These are phyloP conservation scores for Pseudanteris insignis DNA, from an alignment of 2,888 invertebrate genomes.

Conservation along the genomic window DNA sequence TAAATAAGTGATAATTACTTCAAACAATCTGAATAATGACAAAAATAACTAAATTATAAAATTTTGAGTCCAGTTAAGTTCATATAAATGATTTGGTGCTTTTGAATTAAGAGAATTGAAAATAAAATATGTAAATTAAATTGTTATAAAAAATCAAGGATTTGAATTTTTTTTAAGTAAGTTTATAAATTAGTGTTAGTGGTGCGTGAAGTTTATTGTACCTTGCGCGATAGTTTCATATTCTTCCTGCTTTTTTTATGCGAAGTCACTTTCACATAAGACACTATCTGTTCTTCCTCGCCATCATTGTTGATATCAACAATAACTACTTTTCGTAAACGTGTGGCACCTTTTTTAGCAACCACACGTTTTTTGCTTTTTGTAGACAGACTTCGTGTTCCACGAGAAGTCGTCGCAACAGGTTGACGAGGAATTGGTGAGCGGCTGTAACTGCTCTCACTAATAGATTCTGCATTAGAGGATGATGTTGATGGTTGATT, in stretches of 20 bases:
- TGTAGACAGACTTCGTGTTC: conserved; percentile 50
- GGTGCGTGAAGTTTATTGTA: too few species aligned
- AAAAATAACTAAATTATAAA: neutral
- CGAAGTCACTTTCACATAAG: conserved; percentile 56
- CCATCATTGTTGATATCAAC: conserved; percentile 59
- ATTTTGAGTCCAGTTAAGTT: too few species aligned
- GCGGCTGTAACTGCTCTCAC: conserved; percentile 58
- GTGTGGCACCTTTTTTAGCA: too few species aligned
- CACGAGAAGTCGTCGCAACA: conserved; percentile 52
- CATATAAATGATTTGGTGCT: too few species aligned
- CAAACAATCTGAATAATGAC: too few species aligned
- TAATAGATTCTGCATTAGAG: conserved; percentile 63
- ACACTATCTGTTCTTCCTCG: conserved; percentile 58
- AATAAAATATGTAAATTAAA: too few species aligned
- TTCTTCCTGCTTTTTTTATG: conserved; percentile 53
- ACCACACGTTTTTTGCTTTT: conserved; percentile 10
- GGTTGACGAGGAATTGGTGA: conserved; percentile 47
- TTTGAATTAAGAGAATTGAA: too few species aligned
- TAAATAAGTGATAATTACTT: too few species aligned
- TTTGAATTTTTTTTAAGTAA: too few species aligned
- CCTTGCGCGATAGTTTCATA: conserved; percentile 69
- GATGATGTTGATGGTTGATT: conserved; percentile 65
- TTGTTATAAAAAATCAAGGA: too few species aligned
- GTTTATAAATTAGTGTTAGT: too few species aligned
- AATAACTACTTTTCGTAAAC: conserved; percentile 59